These are phyloP conservation scores for Patella vulgata DNA, from an alignment of 1,140 invertebrate species.

Conservation along the genomic window DNA sequence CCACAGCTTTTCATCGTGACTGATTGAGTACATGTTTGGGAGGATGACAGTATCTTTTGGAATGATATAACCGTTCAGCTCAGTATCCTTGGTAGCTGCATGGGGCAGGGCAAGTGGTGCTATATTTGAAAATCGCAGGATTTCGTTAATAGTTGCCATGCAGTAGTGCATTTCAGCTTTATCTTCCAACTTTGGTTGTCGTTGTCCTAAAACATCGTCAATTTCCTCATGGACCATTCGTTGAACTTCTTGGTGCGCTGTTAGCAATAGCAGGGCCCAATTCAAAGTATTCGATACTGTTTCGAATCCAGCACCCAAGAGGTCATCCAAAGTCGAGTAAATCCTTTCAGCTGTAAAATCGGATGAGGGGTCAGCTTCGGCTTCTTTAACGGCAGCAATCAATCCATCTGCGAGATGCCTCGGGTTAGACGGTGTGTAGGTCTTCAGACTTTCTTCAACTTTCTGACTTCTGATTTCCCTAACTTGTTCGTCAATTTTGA, in stretches of 20 bases:
- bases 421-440: constrained; percentile 10
- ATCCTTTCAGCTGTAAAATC: no score
- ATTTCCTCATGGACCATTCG: constrained; percentile 85
- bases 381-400: constrained; percentile 24
- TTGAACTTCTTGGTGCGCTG: constrained; percentile 77
- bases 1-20: constrained; percentile 69
- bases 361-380: constrained; percentile 5
- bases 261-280: constrained; percentile 87
- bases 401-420: no score
- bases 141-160: constrained; percentile 22
- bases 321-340: constrained; percentile 70
- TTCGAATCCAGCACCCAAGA: constrained; percentile 88
- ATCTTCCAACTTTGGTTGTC: constrained; percentile 74
- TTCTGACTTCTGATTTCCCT: constrained; percentile 3
- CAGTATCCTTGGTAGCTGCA: constrained; percentile 40
- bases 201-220: constrained; percentile 76
- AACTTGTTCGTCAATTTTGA: constrained; percentile 1
- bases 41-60: constrained; percentile 57
- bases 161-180: constrained; percentile 17
- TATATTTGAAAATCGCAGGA: constrained; percentile 53
- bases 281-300: constrained; percentile 83
- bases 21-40: constrained; percentile 50
- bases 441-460: constrained; percentile 13
- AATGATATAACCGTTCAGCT: constrained; percentile 56
- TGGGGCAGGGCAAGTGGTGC: constrained; percentile 59